Conservation (phyloP, 2,797 vertebrate species). For the Atherinosoma microstoma region DNA sequence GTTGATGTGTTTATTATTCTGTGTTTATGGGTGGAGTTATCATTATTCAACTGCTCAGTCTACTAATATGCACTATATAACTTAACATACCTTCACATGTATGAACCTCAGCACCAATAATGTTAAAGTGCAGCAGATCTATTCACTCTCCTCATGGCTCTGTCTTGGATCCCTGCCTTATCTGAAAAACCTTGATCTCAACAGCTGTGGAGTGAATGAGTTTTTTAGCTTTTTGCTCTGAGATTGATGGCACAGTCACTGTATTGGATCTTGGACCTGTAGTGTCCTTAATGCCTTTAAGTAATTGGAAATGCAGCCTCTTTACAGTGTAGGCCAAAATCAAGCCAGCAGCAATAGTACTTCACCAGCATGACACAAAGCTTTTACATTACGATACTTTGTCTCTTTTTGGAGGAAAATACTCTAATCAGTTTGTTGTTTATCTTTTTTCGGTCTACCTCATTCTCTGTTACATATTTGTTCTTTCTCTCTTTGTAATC, state of each 20-base stretch:
- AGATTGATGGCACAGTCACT: constrained; percentile 39
- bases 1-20: neutral
- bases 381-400: constrained; percentile 26
- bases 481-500: neutral
- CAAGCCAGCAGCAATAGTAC: constrained; percentile 31
- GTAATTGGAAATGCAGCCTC: constrained; percentile 63
- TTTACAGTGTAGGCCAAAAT: constrained; percentile 31
- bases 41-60: neutral
- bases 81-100: neutral
- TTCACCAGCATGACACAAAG: constrained; percentile 39
- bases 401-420: constrained; percentile 10
- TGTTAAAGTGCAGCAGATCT: constrained; percentile 14
- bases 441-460: neutral
- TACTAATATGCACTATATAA: constrained; percentile 1
- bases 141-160: constrained; percentile 21
- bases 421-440: constrained; percentile 7
- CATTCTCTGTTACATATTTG: neutral
- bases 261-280: constrained; percentile 18
- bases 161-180: constrained; percentile 23
- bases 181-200: constrained; percentile 41
- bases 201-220: constrained; percentile 30
- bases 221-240: constrained; percentile 30
- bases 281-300: constrained; percentile 61
- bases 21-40: neutral
- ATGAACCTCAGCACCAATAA: neutral